phyloP scores from a whole-genome alignment of 2,113 vertebrate species.

The Dinomys branickii region DNA sequence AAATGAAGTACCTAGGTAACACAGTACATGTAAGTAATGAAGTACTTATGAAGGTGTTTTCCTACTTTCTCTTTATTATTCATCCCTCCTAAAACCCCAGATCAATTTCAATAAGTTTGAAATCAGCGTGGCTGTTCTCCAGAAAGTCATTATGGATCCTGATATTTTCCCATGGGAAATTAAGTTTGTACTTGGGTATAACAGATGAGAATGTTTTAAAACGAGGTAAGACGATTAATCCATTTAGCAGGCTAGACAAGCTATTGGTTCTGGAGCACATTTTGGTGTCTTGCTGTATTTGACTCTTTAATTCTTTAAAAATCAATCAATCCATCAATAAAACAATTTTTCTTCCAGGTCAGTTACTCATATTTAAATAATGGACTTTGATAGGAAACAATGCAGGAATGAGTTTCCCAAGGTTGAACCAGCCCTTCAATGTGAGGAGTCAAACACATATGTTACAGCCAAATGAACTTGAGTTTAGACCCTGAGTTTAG shows the following conservation, averaged over 20 bases:
- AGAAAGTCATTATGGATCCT: slow-evolving; percentile 34
- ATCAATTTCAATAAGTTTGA: slow-evolving; percentile 34
- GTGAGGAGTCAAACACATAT: background rate
- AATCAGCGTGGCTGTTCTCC: slow-evolving; percentile 4
- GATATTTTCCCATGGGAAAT: background rate
- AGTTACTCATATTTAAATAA: background rate
- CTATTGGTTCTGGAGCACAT: background rate
- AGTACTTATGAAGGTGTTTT: background rate
- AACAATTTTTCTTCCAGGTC: background rate
- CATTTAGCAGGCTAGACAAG: background rate
- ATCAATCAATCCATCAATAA: background rate
- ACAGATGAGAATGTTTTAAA: background rate
- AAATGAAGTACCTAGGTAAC: background rate
- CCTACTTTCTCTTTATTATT: background rate
- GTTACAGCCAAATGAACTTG: background rate
- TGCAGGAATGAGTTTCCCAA: background rate
- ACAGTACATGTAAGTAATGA: background rate
- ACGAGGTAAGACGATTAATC: background rate
- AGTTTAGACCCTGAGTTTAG: background rate
- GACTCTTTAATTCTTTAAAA: background rate
- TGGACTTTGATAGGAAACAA: background rate
- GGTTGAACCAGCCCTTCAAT: too few species aligned
- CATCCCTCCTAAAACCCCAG: background rate
- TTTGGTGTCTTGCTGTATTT: background rate
- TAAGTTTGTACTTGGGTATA: background rate